Evolutionary conservation across 1,140 invertebrate species (phyloP).

Genomic region (Habropoda laboriosa): DNA sequence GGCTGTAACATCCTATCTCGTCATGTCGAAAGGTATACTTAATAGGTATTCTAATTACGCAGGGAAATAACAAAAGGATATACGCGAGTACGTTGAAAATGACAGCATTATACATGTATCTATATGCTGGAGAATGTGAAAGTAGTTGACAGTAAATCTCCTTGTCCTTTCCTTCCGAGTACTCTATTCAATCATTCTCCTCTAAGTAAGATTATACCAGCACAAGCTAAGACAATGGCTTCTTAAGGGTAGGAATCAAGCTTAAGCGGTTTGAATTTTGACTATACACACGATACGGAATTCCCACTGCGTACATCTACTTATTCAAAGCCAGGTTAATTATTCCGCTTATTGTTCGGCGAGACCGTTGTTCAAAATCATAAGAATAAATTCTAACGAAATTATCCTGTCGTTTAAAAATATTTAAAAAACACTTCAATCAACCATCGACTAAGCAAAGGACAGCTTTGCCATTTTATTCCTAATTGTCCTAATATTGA

Average conservation of each 20-base stretch:
- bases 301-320: neutral
- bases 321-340: neutral
- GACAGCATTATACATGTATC: neutral
- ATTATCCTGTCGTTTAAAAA: neutral
- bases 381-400: neutral
- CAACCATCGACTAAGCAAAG: no score
- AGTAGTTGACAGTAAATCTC: constrained; percentile 14
- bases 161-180: neutral
- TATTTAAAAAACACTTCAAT: no score
- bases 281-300: constrained; percentile 2
- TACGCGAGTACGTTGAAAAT: neutral
- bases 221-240: constrained; percentile 25
- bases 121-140: neutral
- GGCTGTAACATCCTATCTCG: no score
- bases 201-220: constrained; percentile 29
- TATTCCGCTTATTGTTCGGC: neutral
- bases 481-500: neutral
- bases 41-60: neutral
- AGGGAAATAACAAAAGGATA: neutral
- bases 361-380: neutral
- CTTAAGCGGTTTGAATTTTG: constrained; percentile 32
- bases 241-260: constrained; percentile 25
- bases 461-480: neutral
- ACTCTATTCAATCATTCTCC: constrained; percentile 26
- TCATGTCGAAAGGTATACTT: no score